Evolutionary conservation across 2,888 invertebrate genomes (phyloP), one percentile per base, ranked within the genome.

Genomic region (Aporophyla lueneburgensis): DNA sequence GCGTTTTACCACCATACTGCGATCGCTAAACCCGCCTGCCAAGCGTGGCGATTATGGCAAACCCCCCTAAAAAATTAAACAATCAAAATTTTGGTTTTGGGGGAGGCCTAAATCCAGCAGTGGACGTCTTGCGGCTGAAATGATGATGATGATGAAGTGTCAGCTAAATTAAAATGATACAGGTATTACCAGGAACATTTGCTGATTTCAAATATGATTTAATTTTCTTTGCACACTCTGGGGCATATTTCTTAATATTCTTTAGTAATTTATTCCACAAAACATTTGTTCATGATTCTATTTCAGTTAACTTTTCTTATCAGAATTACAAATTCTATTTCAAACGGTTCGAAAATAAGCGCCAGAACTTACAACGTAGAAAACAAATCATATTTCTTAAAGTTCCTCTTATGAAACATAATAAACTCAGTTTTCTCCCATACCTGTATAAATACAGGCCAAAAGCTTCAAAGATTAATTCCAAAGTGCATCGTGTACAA

Each of bases 401-500:
- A 24, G 19, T 16, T n/a, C 16, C 9, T 27, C 27, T 16, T 19
- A 0, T 2, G 40, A 49, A 70, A 61, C 16, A 10, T 14, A 43
- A 27, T 24, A 54, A 46, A 19, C 56, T 1, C 0, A 54, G 46
- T 40, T 3, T 51, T 0, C 40, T 2, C n/a, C 1, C 9, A 6
- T 33, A 21, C 2, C 19, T 43, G n/a, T 61, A 46, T 14, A 27
- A 27, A 49, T 72, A 58, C 40, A 9, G 10, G 5, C 19, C 21
- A 43, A 70, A 56, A n/a, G 33, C 65, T 49, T 24, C 56, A 49
- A 61, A 71, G 40, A 73, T 74, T 74, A 72, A 74, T 74, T 72
- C 43, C 46, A 40, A 46, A 82, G 71, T 84, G 83, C 77, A 83
- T 63, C 58, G 49, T 74, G 51, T 76, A 73, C 49, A 81, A 74